Conservation (phyloP, 2,113 vertebrate genomes). For the Dromaius novaehollandiae region DNA sequence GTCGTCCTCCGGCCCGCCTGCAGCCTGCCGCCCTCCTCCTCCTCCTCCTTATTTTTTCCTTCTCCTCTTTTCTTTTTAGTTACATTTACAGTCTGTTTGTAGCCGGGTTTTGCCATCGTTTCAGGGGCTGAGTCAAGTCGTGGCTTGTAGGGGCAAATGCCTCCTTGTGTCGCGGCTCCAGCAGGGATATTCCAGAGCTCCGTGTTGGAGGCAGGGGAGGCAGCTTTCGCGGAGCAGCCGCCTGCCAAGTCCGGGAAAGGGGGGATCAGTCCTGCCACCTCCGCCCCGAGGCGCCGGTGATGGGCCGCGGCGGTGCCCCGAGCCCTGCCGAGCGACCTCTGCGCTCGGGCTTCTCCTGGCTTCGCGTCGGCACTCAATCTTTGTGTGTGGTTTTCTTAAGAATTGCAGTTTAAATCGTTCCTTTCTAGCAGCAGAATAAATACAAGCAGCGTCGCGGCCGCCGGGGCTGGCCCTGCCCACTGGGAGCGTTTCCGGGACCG, state of each 20-base stretch:
- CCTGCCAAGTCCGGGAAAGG: background rate
- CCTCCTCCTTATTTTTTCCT: too few species aligned
- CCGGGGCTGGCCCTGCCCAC: rapidly evolving
- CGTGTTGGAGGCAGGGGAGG: background rate
- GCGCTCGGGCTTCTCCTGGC: background rate
- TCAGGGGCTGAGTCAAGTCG: constrained; percentile 44
- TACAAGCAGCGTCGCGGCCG: rapidly evolving
- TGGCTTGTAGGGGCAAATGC: constrained; percentile 61
- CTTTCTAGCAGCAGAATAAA: background rate
- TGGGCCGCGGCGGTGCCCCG: background rate
- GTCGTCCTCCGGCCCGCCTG: background rate
- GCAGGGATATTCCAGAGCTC: constrained; percentile 52
- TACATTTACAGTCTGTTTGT: background rate
- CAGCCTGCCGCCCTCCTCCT: background rate
- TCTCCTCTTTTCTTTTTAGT: background rate
- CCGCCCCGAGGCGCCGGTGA: background rate
- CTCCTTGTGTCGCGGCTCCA: constrained; percentile 18
- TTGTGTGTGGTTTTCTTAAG: background rate
- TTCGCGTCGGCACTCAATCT: background rate
- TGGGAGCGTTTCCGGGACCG: background rate
- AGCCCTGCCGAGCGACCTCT: background rate
- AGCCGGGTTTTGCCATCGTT: constrained; percentile 48
- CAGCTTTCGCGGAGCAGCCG: constrained; percentile 15
- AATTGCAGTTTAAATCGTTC: background rate
- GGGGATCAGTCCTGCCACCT: background rate